Conservation (phyloP, 1,140 invertebrate genomes). For the Atopsyche davidsoni region DNA sequence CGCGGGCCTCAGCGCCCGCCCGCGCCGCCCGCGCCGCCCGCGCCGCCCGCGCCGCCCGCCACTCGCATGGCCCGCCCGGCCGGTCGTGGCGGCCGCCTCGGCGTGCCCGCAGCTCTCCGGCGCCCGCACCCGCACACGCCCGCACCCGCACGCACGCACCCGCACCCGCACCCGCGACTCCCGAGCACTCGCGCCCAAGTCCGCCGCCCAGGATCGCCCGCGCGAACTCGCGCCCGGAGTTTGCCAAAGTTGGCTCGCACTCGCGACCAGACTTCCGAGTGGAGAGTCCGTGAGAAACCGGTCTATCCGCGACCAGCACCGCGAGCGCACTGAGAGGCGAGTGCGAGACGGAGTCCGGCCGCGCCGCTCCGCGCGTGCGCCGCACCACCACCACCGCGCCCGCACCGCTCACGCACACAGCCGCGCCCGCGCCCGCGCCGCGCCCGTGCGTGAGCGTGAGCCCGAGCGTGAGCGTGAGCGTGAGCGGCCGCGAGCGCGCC, state of each 20-base stretch:
- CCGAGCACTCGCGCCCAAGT: neutral
- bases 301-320: constrained; percentile 8
- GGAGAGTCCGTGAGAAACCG: neutral
- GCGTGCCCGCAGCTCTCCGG: neutral
- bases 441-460: neutral
- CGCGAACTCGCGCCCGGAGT: neutral
- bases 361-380: too few species aligned
- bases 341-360: constrained; percentile 25
- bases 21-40: constrained; percentile 35
- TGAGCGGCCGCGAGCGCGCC: neutral
- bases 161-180: constrained; percentile 4
- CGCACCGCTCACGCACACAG: constrained; percentile 19
- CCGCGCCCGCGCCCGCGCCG: constrained; percentile 5
- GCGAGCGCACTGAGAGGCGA: constrained; percentile 12
- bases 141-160: constrained; percentile 36
- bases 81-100: neutral
- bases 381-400: constrained; percentile 14
- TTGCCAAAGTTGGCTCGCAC: too few species aligned
- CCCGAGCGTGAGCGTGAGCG: neutral
- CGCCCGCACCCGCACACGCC: constrained; percentile 32
- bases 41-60: constrained; percentile 38
- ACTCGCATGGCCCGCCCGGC: constrained; percentile 24
- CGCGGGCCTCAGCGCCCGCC: constrained; percentile 10
- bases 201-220: neutral
- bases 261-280: neutral